Evolutionary conservation across 2,797 vertebrate species (phyloP).

Genomic region (Paramormyrops hopkinsi): DNA sequence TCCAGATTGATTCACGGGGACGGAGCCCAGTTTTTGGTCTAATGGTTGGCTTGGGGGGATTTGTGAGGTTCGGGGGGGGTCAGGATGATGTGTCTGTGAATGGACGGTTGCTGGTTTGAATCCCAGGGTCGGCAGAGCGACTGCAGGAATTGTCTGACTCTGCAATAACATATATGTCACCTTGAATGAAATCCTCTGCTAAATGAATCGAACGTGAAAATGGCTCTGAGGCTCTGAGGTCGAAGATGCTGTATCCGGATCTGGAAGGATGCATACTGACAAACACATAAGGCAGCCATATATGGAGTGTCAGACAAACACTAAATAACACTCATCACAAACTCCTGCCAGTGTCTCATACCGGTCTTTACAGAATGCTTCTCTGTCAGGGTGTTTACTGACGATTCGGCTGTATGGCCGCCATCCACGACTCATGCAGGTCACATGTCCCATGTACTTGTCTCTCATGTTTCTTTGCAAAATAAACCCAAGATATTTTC

Average conservation of each 20-base stretch:
- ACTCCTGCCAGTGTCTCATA: not conserved
- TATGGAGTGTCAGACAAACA: not conserved
- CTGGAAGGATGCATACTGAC: not conserved
- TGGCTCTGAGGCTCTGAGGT: not conserved
- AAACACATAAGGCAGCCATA: not conserved
- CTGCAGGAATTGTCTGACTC: not conserved
- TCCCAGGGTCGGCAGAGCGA: not conserved
- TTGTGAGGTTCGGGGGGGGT: not conserved
- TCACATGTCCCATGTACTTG: not conserved
- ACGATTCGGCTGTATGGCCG: not conserved
- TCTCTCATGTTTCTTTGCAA: not conserved
- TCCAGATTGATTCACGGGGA: not conserved
- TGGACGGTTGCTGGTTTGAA: not conserved
- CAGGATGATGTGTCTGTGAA: not conserved
- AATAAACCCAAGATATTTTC: not conserved
- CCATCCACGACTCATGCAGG: not conserved
- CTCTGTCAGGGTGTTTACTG: not conserved
- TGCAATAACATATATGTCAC: not conserved
- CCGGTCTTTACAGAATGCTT: slow-evolving; percentile 19
- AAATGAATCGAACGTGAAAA: not conserved
- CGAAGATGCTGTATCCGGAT: not conserved
- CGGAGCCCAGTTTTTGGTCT: not conserved
- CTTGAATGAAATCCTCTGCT: not conserved
- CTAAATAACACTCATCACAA: not conserved
- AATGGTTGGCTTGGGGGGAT: not conserved